Evolutionary conservation across 2,113 vertebrate genomes (phyloP).

Genomic region (Oryctolagus cuniculus): DNA sequence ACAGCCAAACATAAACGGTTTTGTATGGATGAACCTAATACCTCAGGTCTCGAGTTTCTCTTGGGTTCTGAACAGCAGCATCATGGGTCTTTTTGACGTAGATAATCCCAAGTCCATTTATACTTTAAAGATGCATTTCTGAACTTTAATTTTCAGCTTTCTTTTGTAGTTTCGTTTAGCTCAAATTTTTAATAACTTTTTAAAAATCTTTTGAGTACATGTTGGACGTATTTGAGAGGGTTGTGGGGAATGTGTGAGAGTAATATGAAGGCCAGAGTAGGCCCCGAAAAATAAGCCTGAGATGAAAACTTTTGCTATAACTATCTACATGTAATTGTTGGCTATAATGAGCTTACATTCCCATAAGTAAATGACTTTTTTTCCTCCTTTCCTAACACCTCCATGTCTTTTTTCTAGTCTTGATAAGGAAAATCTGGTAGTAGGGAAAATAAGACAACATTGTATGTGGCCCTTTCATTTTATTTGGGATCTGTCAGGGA

Average conservation of each 20-base stretch:
- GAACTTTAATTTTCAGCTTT: slow-evolving; percentile 33
- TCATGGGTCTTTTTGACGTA: slow-evolving; percentile 25
- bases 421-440: not conserved
- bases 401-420: not conserved
- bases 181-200: slow-evolving; percentile 4
- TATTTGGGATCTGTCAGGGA: not conserved
- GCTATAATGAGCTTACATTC: slow-evolving; percentile 17
- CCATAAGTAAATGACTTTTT: not conserved
- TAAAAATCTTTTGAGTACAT: not conserved
- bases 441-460: slow-evolving; percentile 19
- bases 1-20: slow-evolving; percentile 20
- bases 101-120: not conserved
- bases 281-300: not conserved
- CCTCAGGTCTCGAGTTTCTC: slow-evolving; percentile 12
- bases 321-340: not conserved
- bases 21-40: slow-evolving; percentile 7
- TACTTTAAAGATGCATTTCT: slow-evolving; percentile 55
- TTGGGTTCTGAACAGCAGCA: not conserved
- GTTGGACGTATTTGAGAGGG: slow-evolving; percentile 16
- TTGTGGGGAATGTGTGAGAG: not conserved
- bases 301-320: slow-evolving; percentile 1
- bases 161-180: slow-evolving; percentile 11
- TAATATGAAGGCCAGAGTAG: not conserved
- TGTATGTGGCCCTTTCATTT: slow-evolving; percentile 20
- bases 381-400: not conserved